Percentiles rank a stretch among this genome's conserved stretches.
phyloP scores from a whole-genome alignment of 2,113 vertebrate species.

The Tragelaphus strepsiceros region DNA sequence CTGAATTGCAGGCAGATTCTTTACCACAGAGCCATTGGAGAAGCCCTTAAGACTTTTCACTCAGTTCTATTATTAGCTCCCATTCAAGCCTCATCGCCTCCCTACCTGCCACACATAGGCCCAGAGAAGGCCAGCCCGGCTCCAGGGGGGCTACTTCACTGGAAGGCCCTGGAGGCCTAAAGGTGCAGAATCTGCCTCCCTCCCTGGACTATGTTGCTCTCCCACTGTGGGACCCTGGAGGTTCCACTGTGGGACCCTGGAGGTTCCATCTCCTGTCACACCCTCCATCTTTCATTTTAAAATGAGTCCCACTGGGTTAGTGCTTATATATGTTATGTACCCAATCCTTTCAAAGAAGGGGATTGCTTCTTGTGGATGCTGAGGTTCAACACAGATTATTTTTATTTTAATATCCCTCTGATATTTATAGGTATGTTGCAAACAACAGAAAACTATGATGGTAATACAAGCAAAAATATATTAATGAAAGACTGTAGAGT shows the following conservation, averaged over 20 bases:
- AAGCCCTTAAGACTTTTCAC: background rate
- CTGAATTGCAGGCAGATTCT: background rate
- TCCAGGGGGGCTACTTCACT: too few species aligned
- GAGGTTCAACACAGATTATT: background rate
- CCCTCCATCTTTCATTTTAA: background rate
- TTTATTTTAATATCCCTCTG: background rate
- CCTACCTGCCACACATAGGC: background rate
- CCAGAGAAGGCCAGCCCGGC: background rate
- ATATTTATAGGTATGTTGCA: background rate
- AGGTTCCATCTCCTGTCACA: fast-evolving
- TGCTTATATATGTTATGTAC: background rate
- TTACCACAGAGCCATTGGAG: background rate
- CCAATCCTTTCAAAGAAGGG: background rate
- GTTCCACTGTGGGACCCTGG: background rate
- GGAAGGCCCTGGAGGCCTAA: background rate
- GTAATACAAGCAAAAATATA: background rate
- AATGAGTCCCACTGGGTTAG: background rate
- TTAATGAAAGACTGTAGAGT: background rate
- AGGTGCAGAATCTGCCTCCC: background rate
- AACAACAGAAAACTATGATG: background rate
- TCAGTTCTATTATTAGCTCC: background rate
- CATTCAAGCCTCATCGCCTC: background rate
- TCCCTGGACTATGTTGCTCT: background rate
- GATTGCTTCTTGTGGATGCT: background rate
- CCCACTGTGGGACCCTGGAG: background rate